Evolutionary conservation across 1,140 invertebrate genomes (phyloP), one percentile per base, ranked within the genome.

Genomic region (Tetragonula clypearis): DNA sequence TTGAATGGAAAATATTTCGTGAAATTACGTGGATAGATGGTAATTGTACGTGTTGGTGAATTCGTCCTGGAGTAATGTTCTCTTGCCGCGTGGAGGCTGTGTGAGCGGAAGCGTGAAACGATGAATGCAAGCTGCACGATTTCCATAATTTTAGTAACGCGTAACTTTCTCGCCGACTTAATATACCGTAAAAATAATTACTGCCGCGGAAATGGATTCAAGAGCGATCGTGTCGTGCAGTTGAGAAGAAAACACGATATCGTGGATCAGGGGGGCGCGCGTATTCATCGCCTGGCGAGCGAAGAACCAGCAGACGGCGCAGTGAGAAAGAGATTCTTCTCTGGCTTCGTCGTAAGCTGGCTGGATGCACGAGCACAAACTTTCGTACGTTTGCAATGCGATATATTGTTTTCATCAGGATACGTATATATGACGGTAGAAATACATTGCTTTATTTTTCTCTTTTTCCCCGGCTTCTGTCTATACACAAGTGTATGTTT

Each of bases 371-470:
- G 60, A 60, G 82, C 60, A 58, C 58, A 65, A 71, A 88, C 56
- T 68, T 73, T 82, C 56, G 56, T 17, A 81, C 23, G 30, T 41
- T 49, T 3, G n/a, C 65, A 19, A 68, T 58, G 55, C 76, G 68
- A 87, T 73, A 75, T 68, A 88, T 88, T 88, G 87, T 88, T 85
- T 87, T 74, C 82, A 15, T 6, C 41, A 23, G 4, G 53, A 41
- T 83, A 53, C 8, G 49, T 17, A 53, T 5, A 17, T 56, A 21
- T 15, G 72, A 65, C 58, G 65, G 23, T 23, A 35, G 71, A 66
- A 77, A 88, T 56, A 76, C 75, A 55, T 62, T 72, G 87, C 49
- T 89, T 79, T 72, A 69, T 86, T 89, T 88, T 88, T 77, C 72
- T 58, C 82, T 72, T 62, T 73, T 58, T 19, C 74, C n/a, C 55